phyloP scores from a whole-genome alignment of 1,140 invertebrate species.

The Oncopeltus fasciatus region DNA sequence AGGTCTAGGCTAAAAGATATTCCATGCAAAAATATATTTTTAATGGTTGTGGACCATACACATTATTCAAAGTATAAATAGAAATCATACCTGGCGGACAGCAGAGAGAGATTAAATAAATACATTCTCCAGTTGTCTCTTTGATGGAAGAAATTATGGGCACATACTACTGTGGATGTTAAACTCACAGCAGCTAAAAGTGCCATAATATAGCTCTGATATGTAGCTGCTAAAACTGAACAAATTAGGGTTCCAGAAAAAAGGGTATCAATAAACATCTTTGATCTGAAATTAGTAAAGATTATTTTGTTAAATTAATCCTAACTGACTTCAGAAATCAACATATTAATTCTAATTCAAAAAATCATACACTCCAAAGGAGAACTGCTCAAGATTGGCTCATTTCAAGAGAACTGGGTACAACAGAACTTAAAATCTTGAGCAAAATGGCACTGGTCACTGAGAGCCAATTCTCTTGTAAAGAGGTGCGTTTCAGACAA shows the following conservation, averaged over 20 bases:
- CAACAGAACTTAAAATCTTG: too few relatives aligned
- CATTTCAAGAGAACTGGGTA: too few relatives aligned
- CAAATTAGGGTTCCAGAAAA: constrained; percentile 34
- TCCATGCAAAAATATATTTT: too few relatives aligned
- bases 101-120: constrained; percentile 51
- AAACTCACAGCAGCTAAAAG: constrained; percentile 39
- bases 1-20: too few relatives aligned
- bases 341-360: neutral
- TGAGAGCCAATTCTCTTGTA: too few relatives aligned
- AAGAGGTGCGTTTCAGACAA: too few relatives aligned
- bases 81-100: constrained; percentile 43
- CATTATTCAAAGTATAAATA: too few relatives aligned
- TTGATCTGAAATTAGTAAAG: constrained; percentile 18
- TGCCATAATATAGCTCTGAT: constrained; percentile 30
- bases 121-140: constrained; percentile 70
- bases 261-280: constrained; percentile 31
- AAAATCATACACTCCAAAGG: too few relatives aligned
- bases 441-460: too few relatives aligned
- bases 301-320: neutral
- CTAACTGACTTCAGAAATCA: too few relatives aligned
- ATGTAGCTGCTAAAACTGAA: constrained; percentile 35
- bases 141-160: constrained; percentile 73
- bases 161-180: constrained; percentile 38
- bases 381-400: too few relatives aligned
- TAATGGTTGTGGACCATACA: too few relatives aligned